Conservation (phyloP, 2,113 vertebrate species). For the Gulo gulo region DNA sequence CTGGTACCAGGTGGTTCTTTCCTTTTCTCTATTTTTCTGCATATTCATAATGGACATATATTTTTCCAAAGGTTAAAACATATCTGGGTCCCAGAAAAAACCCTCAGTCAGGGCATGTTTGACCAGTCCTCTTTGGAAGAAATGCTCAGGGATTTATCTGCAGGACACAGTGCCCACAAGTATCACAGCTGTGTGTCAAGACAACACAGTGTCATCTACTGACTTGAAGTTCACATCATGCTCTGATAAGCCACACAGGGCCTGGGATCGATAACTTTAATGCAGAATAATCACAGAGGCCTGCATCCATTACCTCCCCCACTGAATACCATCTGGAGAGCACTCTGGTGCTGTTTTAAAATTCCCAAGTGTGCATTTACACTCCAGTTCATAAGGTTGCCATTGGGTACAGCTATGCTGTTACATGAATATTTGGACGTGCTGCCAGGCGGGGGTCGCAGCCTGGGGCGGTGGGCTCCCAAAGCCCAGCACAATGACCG, state of each 20-base stretch:
- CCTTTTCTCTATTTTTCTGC: neutral
- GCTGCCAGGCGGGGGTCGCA: neutral
- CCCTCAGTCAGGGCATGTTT: accelerated
- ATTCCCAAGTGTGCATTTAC: neutral
- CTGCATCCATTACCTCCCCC: neutral
- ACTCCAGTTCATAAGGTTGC: neutral
- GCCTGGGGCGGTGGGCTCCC: neutral
- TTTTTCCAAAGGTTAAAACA: neutral
- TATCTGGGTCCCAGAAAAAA: neutral
- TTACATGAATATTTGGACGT: neutral
- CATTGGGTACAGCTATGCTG: neutral
- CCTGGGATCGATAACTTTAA: accelerated
- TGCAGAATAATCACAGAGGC: neutral
- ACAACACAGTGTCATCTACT: accelerated
- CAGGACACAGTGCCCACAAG: accelerated
- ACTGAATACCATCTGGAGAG: neutral
- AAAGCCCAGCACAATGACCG: too few species aligned
- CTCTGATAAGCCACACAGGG: neutral
- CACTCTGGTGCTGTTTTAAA: accelerated
- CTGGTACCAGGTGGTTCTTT: neutral
- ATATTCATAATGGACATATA: neutral
- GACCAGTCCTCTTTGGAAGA: neutral
- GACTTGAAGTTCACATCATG: neutral
- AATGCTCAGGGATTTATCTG: accelerated
- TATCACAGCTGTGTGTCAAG: accelerated